Percentiles rank a stretch among this genome's conserved stretches.
Conservation (phyloP, 1,140 invertebrate genomes). For the Parasteatoda tepidariorum region DNA sequence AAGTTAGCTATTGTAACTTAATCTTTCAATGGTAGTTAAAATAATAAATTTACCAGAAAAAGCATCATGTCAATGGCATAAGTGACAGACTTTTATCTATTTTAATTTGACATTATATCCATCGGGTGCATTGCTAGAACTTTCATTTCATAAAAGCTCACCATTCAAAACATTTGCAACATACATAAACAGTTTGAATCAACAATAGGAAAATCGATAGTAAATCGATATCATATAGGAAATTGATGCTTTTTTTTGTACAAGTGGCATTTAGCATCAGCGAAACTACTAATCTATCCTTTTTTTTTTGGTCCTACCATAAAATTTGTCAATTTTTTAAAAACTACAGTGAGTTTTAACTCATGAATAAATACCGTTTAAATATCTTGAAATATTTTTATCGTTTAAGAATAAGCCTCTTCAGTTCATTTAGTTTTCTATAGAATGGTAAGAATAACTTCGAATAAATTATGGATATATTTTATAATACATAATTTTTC, state of each 20-base stretch:
- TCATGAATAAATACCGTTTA: neutral
- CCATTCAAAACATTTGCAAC: neutral
- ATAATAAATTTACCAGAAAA: no score
- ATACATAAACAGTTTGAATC: constrained; percentile 20
- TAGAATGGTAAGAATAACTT: neutral
- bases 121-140: no score
- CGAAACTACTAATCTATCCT: neutral
- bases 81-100: no score
- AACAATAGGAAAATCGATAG: constrained; percentile 29
- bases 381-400: neutral
- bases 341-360: constrained; percentile 9
- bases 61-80: no score
- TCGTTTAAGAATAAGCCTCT: constrained; percentile 11
- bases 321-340: constrained; percentile 9
- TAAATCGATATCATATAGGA: constrained; percentile 14
- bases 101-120: no score
- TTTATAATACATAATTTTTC: neutral
- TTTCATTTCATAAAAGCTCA: no score
- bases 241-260: constrained; percentile 35
- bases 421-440: neutral
- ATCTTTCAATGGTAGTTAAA: no score
- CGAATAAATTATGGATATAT: neutral
- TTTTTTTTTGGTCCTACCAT: constrained; percentile 11
- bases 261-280: constrained; percentile 43
- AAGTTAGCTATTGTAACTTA: no score